Percentiles rank a stretch among this genome's conserved stretches.
Conservation (phyloP, 2,797 vertebrate genomes). For the Scolopax bukidnonensis region DNA sequence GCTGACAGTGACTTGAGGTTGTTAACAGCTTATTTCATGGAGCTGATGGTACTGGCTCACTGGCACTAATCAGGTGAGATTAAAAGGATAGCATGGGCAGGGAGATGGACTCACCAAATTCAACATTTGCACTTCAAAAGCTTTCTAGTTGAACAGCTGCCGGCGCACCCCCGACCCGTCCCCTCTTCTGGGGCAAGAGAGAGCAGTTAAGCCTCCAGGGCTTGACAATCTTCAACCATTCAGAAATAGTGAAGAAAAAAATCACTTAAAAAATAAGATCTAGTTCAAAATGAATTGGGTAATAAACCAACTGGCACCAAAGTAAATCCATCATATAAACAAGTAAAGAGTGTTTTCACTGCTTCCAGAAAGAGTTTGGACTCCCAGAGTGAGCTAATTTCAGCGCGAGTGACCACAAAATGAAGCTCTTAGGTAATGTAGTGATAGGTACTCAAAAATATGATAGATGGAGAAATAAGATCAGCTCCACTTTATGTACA, state of each 20-base stretch:
- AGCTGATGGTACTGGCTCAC: not conserved
- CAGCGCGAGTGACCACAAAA: not conserved
- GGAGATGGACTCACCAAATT: not conserved
- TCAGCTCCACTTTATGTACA: not conserved
- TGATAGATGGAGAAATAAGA: not conserved
- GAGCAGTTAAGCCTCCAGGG: not conserved
- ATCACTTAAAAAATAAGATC: not conserved
- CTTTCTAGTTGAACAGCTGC: not conserved
- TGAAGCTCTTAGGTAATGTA: not conserved
- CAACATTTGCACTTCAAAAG: not conserved
- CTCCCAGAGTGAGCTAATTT: constrained; percentile 3
- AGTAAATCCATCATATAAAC: constrained; percentile 26
- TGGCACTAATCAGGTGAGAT: not conserved
- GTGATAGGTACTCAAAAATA: not conserved
- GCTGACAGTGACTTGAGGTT: not conserved
- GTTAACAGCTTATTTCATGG: not conserved
- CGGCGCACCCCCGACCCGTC: not conserved
- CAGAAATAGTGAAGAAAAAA: not conserved
- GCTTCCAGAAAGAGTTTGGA: not conserved
- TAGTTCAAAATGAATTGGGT: not conserved
- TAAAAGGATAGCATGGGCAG: not conserved
- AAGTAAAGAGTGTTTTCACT: not conserved
- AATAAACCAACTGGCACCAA: constrained; percentile 14
- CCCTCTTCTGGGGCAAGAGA: not conserved
- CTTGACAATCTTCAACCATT: not conserved